Base-by-base conservation (phyloP, 2,888 invertebrate genomes). In the Melanostoma mellinum region DNA sequence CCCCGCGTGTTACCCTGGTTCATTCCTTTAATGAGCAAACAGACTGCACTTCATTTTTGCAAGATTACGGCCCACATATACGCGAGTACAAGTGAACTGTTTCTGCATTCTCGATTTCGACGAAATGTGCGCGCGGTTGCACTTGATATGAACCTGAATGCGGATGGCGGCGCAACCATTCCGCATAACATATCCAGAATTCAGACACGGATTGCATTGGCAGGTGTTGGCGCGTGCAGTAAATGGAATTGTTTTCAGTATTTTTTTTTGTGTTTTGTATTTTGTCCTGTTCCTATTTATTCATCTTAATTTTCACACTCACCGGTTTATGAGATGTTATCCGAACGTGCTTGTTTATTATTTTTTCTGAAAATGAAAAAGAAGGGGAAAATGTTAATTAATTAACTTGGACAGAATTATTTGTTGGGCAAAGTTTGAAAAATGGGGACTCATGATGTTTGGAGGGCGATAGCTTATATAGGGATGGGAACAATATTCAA, bases 171-270 rank as follows among this genome's bases (percentile, higher is more conserved):
- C 61, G 77, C 77, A 77, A 77, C 50, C 77, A 77, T 82, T 77
- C 77, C 56, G 35, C 71, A 77, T 36, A 52, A 72, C 60, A 77
- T 55, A 82, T 77, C 73, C 68, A 78, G 77, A 82, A 74, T 77
- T 52, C 78, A 78, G 77, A 84, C 65, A 72, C 65, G 50, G 50
- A 84, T 75, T 75, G 63, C 72, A 77, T 69, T 67, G 75, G 79
- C 84, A 84, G 84, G 79, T 84, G 84, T 84, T 79, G 79, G 79
- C 84, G 79, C 84, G 84, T 84, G 84, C 74, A 84, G 60, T 84
- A 65, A 79, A 74, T 74, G 84, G 84, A 65, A 79, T 84, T 78
- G 74, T 79, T 71, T 69, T 63, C 6, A 46, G 30, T 9, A 33
- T 10, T 65, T 65, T 50, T 50, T 48, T 6, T 67, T 48, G 4